phyloP scores from a whole-genome alignment of 2,797 vertebrate genomes.

The Anisognathus igniventris region DNA sequence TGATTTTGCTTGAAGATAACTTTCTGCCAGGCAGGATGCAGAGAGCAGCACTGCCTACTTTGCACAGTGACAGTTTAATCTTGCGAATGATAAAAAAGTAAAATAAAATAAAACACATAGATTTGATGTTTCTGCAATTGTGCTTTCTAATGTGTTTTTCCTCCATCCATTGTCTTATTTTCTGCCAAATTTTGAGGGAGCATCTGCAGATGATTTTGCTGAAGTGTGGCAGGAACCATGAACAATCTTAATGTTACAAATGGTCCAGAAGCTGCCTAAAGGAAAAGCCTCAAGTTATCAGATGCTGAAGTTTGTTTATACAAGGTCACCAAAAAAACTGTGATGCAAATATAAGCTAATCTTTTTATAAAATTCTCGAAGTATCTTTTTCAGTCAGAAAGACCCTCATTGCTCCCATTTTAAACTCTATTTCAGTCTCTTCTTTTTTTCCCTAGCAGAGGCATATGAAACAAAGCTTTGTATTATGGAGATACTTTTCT shows the following conservation, averaged over 20 bases:
- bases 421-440: neutral
- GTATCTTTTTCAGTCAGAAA: neutral
- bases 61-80: neutral
- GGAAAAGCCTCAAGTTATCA: neutral
- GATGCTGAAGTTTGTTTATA: neutral
- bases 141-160: neutral
- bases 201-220: neutral
- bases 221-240: neutral
- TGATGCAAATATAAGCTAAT: neutral
- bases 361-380: neutral
- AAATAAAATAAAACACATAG: neutral
- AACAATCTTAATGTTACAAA: neutral
- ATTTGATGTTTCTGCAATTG: neutral
- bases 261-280: neutral
- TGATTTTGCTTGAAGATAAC: neutral
- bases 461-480: neutral
- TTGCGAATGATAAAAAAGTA: neutral
- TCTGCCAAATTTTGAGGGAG: neutral
- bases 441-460: neutral
- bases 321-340: neutral
- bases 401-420: neutral
- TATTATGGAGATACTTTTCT: neutral
- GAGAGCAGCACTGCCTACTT: neutral
- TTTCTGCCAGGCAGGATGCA: neutral
- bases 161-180: neutral